phyloP scores from a whole-genome alignment of 2,888 invertebrate genomes.

The Danaus chrysippus region DNA sequence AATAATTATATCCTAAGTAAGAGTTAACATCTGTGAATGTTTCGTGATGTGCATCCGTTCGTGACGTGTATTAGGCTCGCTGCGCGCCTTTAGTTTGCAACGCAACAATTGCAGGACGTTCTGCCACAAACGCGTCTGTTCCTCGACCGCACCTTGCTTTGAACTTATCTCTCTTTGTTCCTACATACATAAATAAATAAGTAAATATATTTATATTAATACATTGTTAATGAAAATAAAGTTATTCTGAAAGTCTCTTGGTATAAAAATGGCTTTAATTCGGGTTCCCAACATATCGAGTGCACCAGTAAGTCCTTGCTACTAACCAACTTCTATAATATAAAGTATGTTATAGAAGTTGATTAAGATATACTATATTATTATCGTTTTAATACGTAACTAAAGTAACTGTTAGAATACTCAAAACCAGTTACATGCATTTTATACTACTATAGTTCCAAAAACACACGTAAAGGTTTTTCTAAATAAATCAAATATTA shows the following conservation, averaged over 20 bases:
- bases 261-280: too few species aligned
- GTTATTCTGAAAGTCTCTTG: too few species aligned
- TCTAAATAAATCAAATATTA: too few species aligned
- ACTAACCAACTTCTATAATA: constrained; percentile 47
- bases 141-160: constrained; percentile 69
- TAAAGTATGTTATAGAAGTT: too few species aligned
- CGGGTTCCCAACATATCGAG: too few species aligned
- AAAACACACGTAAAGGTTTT: too few species aligned
- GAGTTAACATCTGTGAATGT: constrained; percentile 81
- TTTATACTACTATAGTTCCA: neutral
- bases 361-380: neutral
- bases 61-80: constrained; percentile 70
- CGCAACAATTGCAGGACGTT: constrained; percentile 70
- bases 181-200: constrained; percentile 38
- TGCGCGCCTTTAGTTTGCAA: constrained; percentile 71
- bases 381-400: neutral
- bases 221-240: too few species aligned
- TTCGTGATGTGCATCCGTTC: constrained; percentile 80
- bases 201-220: neutral
- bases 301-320: too few species aligned
- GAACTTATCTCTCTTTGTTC: constrained; percentile 70
- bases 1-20: constrained; percentile 47
- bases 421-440: neutral
- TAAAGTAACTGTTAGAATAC: neutral
- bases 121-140: constrained; percentile 67